Base-by-base conservation (phyloP, 2,113 vertebrate species). In the Mastomys natalensis region DNA sequence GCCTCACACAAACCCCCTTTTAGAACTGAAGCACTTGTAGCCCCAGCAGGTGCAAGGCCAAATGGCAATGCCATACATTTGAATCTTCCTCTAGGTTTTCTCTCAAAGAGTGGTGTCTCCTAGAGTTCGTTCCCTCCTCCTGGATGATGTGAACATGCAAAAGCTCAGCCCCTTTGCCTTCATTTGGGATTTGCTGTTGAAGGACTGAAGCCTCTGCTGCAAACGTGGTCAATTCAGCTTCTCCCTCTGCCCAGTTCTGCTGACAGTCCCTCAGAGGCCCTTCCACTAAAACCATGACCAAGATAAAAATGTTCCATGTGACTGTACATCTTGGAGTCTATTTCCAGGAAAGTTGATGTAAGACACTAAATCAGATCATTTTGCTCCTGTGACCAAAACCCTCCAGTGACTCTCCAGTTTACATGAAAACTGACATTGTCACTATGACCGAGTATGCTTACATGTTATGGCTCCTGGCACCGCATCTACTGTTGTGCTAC, bases 221-320 rank as follows among this genome's bases (percentile, higher is more conserved):
- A 58, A 45, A 15, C 76, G 62, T 11, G 12, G 26, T 15, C 45
- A 15, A 72, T 45, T 90, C 68, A 86, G 17, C 78, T 82, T 82
- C 58, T 90, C 66, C 70, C 22, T 85, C 34, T 45, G 60, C 34
- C 55, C 60, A 34, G 0, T 48, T 6, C 22, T 89, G 60, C 22
- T 21, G 60, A 58, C 76, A 29, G 15, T 55, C 66, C 16, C 72
- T 73, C 40, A 34, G n/a, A 85, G 7, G 31, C 55, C 48, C 45
- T 84, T 70, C 45, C 80, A 16, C 73, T 68, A 48, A 87, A 86
- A 93, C 45, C 34, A 93, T 81, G 91, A 78, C n/a, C 24, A 53
- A 85, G 92, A 74, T 66, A 95, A 70, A n/a, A 48, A 55, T 22
- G 73, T 37, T 40, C 53, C 24, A 45, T 8, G 45, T 9, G 77